Conservation (phyloP, 2,113 vertebrate genomes). For the Neomonachus schauinslandi region DNA sequence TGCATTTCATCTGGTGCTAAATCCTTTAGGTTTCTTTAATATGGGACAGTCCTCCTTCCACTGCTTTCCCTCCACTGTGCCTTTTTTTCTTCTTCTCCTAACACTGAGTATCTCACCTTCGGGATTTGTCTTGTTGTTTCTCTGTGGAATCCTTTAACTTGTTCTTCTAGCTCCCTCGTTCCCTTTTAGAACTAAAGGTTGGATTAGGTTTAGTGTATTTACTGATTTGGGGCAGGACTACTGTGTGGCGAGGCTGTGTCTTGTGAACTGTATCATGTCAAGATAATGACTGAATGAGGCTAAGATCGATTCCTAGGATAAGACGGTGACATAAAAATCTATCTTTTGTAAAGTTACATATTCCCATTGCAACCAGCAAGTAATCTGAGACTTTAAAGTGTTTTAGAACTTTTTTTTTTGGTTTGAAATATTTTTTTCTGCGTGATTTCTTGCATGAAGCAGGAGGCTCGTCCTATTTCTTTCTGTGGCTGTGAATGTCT, state of each 20-base stretch:
- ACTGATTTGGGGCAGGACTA: background rate
- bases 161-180: background rate
- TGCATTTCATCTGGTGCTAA: background rate
- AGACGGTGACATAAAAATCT: background rate
- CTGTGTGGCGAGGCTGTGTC: background rate
- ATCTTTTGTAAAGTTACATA: background rate
- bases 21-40: background rate
- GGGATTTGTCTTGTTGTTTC: background rate
- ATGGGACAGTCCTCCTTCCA: background rate
- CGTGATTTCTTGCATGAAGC: constrained; percentile 10
- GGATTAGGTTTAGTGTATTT: background rate
- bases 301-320: background rate
- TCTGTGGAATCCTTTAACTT: background rate
- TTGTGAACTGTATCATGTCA: background rate
- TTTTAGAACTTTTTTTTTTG: background rate
- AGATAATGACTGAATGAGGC: background rate
- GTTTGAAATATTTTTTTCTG: background rate
- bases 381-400: background rate
- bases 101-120: background rate
- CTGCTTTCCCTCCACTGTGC: background rate
- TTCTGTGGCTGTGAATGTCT: constrained; percentile 24
- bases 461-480: constrained; percentile 3
- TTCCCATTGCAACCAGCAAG: background rate
- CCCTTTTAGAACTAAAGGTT: background rate
- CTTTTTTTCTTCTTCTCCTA: background rate